Conservation (phyloP, 2,888 invertebrate genomes). For the Cartodere bifasciata region DNA sequence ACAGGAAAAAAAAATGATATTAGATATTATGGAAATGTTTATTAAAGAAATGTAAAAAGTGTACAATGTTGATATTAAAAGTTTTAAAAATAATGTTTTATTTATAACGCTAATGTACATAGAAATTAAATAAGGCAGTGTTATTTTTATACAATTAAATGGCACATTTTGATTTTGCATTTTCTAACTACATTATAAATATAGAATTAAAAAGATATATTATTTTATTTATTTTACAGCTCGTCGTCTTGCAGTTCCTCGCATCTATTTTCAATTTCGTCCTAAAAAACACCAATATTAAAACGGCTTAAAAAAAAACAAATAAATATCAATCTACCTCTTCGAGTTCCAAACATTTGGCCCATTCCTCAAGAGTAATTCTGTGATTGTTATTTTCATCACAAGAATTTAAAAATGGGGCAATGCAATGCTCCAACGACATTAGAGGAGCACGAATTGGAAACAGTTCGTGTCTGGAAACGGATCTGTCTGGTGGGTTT, state of each 20-base stretch:
- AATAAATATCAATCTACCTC: conserved; percentile 42
- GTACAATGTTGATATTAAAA: too few relatives aligned
- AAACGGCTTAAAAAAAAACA: neutral
- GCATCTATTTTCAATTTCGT: conserved; percentile 68
- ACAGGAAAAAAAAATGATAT: too few relatives aligned
- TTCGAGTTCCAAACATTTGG: conserved; percentile 70
- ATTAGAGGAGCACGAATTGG: conserved; percentile 90
- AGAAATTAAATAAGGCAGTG: too few relatives aligned
- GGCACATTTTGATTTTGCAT: too few relatives aligned
- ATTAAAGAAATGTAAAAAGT: too few relatives aligned
- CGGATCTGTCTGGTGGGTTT: conserved; percentile 74
- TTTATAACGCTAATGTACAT: too few relatives aligned
- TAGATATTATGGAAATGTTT: too few relatives aligned
- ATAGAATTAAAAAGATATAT: too few relatives aligned
- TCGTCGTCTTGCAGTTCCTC: conserved; percentile 50
- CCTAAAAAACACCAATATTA: conserved; percentile 38
- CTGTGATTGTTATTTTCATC: conserved; percentile 81
- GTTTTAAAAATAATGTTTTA: too few relatives aligned
- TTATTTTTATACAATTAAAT: too few relatives aligned
- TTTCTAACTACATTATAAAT: too few relatives aligned
- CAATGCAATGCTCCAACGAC: conserved; percentile 95
- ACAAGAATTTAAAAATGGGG: conserved; percentile 87
- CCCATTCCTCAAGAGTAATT: conserved; percentile 89
- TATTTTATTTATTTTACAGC: conserved; percentile 13
- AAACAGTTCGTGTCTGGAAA: conserved; percentile 91